Conservation (phyloP, 92 coral and sea anemone species). For the Porites cylindrica region DNA sequence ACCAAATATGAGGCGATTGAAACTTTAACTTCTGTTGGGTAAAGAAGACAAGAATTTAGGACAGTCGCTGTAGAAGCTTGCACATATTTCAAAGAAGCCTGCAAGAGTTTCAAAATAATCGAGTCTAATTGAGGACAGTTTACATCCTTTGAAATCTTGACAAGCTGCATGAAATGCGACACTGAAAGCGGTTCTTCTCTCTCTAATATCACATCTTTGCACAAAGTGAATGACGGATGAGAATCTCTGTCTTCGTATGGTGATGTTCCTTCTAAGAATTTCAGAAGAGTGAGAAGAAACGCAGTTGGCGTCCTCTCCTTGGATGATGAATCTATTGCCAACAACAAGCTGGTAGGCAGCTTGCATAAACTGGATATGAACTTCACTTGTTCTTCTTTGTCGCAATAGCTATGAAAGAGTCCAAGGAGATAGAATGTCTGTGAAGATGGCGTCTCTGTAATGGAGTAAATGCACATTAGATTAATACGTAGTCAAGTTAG, state of each 20-base stretch:
- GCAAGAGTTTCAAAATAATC: slow-evolving; percentile 56
- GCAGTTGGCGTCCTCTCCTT: slow-evolving; percentile 53
- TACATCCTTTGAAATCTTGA: slow-evolving; percentile 43
- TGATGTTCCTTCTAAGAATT: slow-evolving; percentile 19
- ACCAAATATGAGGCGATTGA: slow-evolving; percentile 78
- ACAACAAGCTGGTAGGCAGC: slow-evolving; percentile 61
- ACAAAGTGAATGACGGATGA: background rate
- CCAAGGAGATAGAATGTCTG: slow-evolving; percentile 63
- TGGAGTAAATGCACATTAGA: too few species aligned
- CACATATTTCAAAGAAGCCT: slow-evolving; percentile 47
- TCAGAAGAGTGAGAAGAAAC: slow-evolving; percentile 61
- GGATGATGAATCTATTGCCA: slow-evolving; percentile 20
- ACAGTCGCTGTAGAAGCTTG: slow-evolving; percentile 46
- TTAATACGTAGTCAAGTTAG: too few species aligned
- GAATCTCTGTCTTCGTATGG: background rate
- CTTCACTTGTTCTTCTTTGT: slow-evolving; percentile 32
- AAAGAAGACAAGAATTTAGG: slow-evolving; percentile 71
- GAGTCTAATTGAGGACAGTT: slow-evolving; percentile 67
- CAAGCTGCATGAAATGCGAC: slow-evolving; percentile 35
- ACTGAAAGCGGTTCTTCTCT: slow-evolving; percentile 23
- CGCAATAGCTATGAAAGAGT: slow-evolving; percentile 60
- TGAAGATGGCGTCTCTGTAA: slow-evolving; percentile 20
- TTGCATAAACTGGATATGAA: slow-evolving; percentile 57
- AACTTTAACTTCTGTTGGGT: slow-evolving; percentile 65
- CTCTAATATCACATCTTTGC: background rate